These are phyloP conservation scores for Asarcornis scutulata DNA, from an alignment of 2,113 vertebrate species.

Conservation along the genomic window DNA sequence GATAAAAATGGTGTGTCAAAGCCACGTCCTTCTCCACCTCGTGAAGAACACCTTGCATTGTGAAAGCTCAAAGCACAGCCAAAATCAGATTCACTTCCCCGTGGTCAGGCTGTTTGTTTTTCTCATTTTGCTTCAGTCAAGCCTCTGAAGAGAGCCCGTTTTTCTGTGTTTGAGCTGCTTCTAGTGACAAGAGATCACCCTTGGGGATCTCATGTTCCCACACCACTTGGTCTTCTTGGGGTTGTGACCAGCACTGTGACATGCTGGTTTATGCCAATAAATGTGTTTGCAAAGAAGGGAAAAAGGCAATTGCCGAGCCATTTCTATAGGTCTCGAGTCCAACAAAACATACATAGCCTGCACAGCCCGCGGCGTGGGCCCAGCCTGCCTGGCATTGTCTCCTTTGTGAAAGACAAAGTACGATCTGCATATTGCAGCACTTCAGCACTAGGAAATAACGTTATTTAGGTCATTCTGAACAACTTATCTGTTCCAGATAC, in stretches of 20 bases:
- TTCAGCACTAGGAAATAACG: not conserved
- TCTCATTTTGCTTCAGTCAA: not conserved
- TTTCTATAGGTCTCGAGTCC: accelerated
- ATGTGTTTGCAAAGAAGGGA: not conserved
- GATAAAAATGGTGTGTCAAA: not conserved
- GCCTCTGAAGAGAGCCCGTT: not conserved
- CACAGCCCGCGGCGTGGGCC: accelerated
- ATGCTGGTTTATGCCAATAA: not conserved
- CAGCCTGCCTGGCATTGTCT: not conserved
- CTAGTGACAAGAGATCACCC: not conserved
- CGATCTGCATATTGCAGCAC: not conserved
- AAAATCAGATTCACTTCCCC: not conserved
- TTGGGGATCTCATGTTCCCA: not conserved
- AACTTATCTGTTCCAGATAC: constrained; percentile 15
- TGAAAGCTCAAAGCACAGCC: not conserved
- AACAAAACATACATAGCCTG: not conserved
- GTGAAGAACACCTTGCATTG: not conserved
- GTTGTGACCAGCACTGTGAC: accelerated
- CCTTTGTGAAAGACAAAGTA: not conserved
- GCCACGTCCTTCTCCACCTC: not conserved
- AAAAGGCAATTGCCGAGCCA: not conserved
- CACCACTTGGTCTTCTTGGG: not conserved
- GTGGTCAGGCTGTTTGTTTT: constrained; percentile 28
- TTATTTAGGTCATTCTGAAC: constrained; percentile 16
- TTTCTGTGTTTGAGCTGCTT: not conserved